Conservation (phyloP, 2,113 vertebrate species). For the Lagopus muta region DNA sequence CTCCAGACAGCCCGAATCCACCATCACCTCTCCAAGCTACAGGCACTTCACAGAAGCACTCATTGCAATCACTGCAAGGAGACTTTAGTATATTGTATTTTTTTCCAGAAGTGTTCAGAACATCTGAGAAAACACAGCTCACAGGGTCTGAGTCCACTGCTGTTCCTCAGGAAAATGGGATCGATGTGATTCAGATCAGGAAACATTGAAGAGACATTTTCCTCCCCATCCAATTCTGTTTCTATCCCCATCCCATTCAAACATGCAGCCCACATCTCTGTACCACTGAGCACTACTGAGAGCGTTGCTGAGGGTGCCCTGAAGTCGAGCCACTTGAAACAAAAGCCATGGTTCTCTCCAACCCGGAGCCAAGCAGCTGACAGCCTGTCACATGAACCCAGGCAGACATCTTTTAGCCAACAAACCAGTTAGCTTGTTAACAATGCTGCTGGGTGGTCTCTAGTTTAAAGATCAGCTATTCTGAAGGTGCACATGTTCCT, state of each 20-base stretch:
- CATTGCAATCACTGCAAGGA: not conserved
- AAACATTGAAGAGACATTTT: not conserved
- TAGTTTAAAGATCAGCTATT: not conserved
- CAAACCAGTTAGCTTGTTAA: not conserved
- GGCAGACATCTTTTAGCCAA: not conserved
- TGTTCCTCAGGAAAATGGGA: not conserved
- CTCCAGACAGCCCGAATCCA: not conserved
- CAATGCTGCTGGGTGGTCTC: fast-evolving
- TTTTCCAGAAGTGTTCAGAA: not conserved
- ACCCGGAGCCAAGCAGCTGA: not conserved
- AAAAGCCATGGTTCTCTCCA: not conserved
- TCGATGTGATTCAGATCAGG: not conserved
- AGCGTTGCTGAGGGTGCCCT: not conserved
- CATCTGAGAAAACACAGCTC: not conserved
- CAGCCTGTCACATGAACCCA: not conserved
- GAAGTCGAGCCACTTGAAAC: not conserved
- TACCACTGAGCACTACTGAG: too few relatives aligned
- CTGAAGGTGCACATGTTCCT: fast-evolving
- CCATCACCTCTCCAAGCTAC: not conserved
- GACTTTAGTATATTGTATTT: too few relatives aligned
- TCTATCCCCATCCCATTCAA: not conserved
- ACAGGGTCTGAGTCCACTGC: not conserved
- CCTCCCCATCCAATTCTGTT: not conserved
- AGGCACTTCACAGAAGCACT: not conserved
- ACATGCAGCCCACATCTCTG: fast-evolving